These are phyloP conservation scores for Glaucopsyche alexis DNA, from an alignment of 2,888 invertebrate species.

Conservation along the genomic window DNA sequence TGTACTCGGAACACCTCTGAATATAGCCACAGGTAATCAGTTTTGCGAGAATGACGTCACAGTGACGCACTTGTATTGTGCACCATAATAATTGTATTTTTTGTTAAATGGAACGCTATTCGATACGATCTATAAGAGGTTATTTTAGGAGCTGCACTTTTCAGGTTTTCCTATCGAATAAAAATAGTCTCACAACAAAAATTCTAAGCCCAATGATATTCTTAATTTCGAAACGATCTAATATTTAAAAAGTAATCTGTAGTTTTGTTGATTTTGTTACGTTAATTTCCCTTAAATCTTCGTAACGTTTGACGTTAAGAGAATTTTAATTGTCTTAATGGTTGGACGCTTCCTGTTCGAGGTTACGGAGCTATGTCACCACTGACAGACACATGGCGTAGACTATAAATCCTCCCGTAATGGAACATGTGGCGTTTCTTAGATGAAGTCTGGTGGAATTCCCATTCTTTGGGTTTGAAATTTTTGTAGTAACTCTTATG, in stretches of 20 bases:
- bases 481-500: not conserved
- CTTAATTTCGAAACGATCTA: not conserved
- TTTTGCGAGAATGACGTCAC: not conserved
- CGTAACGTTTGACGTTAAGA: conserved; percentile 11
- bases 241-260: not conserved
- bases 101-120: conserved; percentile 1
- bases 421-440: not conserved
- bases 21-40: conserved; percentile 5
- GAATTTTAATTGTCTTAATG: conserved; percentile 25
- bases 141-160: conserved; percentile 1
- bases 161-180: not conserved
- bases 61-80: conserved; percentile 24
- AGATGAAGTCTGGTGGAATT: not conserved
- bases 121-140: not conserved
- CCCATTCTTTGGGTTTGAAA: not conserved
- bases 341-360: conserved; percentile 18
- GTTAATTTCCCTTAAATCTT: conserved; percentile 13
- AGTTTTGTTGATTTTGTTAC: not conserved
- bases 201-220: not conserved
- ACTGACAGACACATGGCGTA: conserved; percentile 10
- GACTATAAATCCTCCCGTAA: not conserved
- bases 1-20: conserved; percentile 7
- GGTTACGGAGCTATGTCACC: conserved; percentile 4
- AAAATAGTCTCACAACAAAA: not conserved
- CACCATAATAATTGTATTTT: conserved; percentile 20